These are phyloP conservation scores for Neopipo cinnamomea DNA, from an alignment of 2,113 vertebrate species.

Conservation along the genomic window DNA sequence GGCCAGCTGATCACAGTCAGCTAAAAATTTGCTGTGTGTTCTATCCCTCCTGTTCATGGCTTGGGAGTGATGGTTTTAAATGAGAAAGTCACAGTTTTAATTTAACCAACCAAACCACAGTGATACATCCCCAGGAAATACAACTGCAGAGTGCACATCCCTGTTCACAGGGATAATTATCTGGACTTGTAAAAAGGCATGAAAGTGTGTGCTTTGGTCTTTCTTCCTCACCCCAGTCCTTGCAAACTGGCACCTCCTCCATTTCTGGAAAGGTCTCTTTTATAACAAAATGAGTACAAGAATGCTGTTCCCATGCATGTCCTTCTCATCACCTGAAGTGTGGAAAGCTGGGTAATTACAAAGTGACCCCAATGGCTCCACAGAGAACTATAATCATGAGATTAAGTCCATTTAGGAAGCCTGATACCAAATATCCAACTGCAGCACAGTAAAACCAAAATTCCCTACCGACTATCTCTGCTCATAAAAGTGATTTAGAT, in stretches of 20 bases:
- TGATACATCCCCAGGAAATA: neutral
- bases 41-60: neutral
- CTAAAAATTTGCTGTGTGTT: neutral
- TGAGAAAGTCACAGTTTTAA: neutral
- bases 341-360: conserved; percentile 47
- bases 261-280: neutral
- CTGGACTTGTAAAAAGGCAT: neutral
- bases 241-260: neutral
- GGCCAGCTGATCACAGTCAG: neutral
- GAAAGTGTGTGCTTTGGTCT: neutral
- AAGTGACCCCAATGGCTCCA: conserved; percentile 14
- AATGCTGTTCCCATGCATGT: neutral
- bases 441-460: conserved; percentile 37
- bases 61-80: neutral
- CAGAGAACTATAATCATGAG: conserved; percentile 47
- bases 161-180: neutral
- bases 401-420: conserved; percentile 49
- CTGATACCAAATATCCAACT: conserved; percentile 38
- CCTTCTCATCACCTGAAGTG: conserved; percentile 15
- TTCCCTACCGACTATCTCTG: conserved; percentile 15
- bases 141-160: neutral
- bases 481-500: conserved; percentile 62
- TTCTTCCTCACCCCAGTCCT: neutral
- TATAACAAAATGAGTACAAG: neutral
- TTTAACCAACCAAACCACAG: neutral